Evolutionary conservation across 2,797 vertebrate species (phyloP), one percentile per base, ranked within the genome.

Genomic region (Phalloptychus januarius): DNA sequence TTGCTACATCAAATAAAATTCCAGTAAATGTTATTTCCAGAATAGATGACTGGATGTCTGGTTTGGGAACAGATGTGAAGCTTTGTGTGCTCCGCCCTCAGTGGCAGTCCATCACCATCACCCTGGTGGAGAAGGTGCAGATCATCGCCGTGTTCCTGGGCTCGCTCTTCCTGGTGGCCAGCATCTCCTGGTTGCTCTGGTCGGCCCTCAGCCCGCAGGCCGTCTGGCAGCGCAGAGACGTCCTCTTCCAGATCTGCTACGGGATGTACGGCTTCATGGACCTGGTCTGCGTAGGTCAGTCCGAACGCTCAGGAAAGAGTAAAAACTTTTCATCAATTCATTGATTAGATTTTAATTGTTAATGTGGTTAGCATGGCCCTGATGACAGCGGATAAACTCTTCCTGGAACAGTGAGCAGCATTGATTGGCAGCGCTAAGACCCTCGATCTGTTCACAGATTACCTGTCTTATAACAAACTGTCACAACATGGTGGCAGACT

Each of bases 261-360:
- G 98, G 98, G 93, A 99, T 99, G 98, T 99, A 99, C 0, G 98
- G 98, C 95, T 99, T 99, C 95, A 99, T 99, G 98, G 98, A 99
- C 94, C 95, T 98, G 94, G 97, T 98, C 84, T 98, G 97, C 91
- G 95, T 98, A 86, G 98, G 97, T 99, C 96, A 96, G 81, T 56
- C 23, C 48, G 15, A 4, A 42, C 23, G 58, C 52, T 8, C 15
- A 16, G 45, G 45, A 46, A 46, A 1, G 15, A 18, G 12, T 45
- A 12, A 12, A 45, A 44, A 6, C 45, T 15, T 46, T 48, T 18
- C 46, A 48, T 48, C 0, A 20, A 48, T 2, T 18, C 46, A 48
- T 2, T 20, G 16, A 6, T 48, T 48, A 2, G 46, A 7, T 46
- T 52, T 25, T 10, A 25, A 52, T 10, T 20, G 1, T 25, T 25